Percentiles rank a stretch among this genome's conserved stretches.
These are phyloP conservation scores for Chaetodon trifasciatus DNA, from an alignment of 2,797 vertebrate species.

Conservation along the genomic window DNA sequence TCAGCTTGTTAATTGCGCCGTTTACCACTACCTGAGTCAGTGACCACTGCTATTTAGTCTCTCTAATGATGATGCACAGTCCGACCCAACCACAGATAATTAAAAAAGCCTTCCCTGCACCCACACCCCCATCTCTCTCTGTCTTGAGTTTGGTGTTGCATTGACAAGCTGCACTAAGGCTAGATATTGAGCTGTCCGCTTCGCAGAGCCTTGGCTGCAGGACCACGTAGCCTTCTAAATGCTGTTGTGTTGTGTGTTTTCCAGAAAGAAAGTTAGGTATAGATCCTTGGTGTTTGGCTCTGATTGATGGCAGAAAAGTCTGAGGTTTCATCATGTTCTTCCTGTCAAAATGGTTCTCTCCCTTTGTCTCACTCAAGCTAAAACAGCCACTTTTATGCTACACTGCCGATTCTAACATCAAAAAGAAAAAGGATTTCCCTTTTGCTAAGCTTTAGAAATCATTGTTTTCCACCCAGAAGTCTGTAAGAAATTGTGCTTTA, in stretches of 20 bases:
- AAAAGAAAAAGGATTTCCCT: background rate
- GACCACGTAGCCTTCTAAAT: conserved; percentile 71
- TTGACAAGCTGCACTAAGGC: conserved; percentile 84
- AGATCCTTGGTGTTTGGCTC: conserved; percentile 37
- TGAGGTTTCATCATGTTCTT: conserved; percentile 42
- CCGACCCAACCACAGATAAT: conserved; percentile 97
- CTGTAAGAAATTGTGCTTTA: background rate
- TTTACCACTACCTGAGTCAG: conserved; percentile 99
- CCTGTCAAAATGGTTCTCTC: conserved; percentile 6
- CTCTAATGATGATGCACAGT: conserved; percentile 99
- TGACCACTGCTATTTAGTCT: conserved; percentile 99
- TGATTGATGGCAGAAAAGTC: conserved; percentile 34
- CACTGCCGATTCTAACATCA: conserved; percentile 1
- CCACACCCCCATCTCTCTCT: conserved; percentile 74
- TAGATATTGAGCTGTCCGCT: conserved; percentile 89
- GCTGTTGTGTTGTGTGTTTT: conserved; percentile 70
- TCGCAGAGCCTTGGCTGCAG: conserved; percentile 76
- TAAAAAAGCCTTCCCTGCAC: conserved; percentile 90
- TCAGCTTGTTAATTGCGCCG: conserved; percentile 98
- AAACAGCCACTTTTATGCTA: conserved; percentile 19
- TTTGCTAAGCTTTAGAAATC: conserved; percentile 2
- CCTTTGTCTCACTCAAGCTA: conserved; percentile 7
- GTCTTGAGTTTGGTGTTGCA: conserved; percentile 85
- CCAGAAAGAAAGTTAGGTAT: conserved; percentile 52
- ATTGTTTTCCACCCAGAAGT: background rate